phyloP scores from a whole-genome alignment of 2,888 invertebrate species.

The Melangyna quadrimaculata region DNA sequence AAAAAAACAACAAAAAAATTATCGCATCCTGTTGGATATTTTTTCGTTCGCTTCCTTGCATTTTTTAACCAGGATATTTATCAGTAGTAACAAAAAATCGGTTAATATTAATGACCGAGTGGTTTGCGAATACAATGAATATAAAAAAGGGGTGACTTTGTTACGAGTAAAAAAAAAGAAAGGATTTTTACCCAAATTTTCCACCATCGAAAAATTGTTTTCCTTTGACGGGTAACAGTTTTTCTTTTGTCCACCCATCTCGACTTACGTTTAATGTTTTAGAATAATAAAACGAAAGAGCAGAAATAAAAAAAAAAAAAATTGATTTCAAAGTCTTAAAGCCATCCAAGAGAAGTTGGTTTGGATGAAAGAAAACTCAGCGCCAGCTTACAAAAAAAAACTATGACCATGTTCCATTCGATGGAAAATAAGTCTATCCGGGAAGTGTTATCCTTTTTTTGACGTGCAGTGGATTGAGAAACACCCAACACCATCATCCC shows the following conservation, averaged over 20 bases:
- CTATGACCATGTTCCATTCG: constrained; percentile 61
- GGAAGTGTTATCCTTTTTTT: constrained; percentile 61
- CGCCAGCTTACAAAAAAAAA: constrained; percentile 1
- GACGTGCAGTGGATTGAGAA: constrained; percentile 44
- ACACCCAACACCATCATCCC: constrained; percentile 42
- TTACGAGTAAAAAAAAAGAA: constrained; percentile 42
- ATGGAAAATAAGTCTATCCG: constrained; percentile 70
- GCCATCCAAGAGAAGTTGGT: constrained; percentile 3
- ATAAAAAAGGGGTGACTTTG: constrained; percentile 69
- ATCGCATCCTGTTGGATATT: constrained; percentile 66
- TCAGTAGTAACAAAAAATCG: constrained; percentile 71
- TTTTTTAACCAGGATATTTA: constrained; percentile 69
- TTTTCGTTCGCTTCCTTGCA: constrained; percentile 12
- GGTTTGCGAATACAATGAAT: constrained; percentile 65
- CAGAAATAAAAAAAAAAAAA: constrained; percentile 5
- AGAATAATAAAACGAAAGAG: constrained; percentile 58
- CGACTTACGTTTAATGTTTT: constrained; percentile 62
- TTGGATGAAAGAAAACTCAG: constrained; percentile 22
- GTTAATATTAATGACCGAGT: constrained; percentile 72
- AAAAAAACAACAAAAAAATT: constrained; percentile 37
- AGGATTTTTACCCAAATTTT: constrained; percentile 60
- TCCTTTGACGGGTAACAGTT: constrained; percentile 65
- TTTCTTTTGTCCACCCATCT: constrained; percentile 38
- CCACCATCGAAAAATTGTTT: constrained; percentile 69
- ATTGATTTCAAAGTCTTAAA: constrained; percentile 35